Evolutionary conservation across 2,888 invertebrate species (phyloP), one percentile per base, ranked within the genome.

Genomic region (Parascotia fuliginaria): DNA sequence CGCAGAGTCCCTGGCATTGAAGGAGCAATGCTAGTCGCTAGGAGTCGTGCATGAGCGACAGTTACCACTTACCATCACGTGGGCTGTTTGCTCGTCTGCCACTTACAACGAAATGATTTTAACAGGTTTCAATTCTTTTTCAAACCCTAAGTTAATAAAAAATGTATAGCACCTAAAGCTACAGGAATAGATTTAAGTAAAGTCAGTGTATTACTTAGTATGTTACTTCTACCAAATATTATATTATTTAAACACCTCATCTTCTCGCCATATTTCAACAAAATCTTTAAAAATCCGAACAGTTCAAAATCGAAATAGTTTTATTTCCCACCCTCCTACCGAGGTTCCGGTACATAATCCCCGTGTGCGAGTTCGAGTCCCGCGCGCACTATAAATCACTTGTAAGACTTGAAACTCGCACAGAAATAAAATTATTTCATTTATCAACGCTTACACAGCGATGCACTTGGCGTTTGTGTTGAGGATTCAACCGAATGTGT

Each of bases 371-470:
- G 68, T 65, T 65, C 60, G 65, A 60, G 57, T 37, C 65, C 60
- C 65, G 39, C 51, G 37, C 54, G 43, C 45, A 52, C 65, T 60
- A 65, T 65, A 65, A 65, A 65, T 65, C 68, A 65, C 65, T 64
- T 38, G 68, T 64, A 63, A 67, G 60, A 60, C 68, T 64, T 42
- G 46, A 65, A 67, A 64, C 65, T 65, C 49, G 54, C 22, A 49
- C 45, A 53, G 64, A 64, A 65, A 65, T 65, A 67, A 65, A 65
- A 65, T 65, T 55, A 65, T 65, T 65, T 65, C 60, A 65, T 65
- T 65, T 65, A 65, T 65, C 60, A 67, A 49, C 48, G 53, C 49
- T 65, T 65, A 64, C 57, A 59, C 47, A 47, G 45, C 48, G 49
- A 60, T 65, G 65, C 65, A 60, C 65, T 65, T 24, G 60, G 68